Base-by-base conservation (phyloP, 2,888 invertebrate genomes). In the Drosophila meridiana region DNA sequence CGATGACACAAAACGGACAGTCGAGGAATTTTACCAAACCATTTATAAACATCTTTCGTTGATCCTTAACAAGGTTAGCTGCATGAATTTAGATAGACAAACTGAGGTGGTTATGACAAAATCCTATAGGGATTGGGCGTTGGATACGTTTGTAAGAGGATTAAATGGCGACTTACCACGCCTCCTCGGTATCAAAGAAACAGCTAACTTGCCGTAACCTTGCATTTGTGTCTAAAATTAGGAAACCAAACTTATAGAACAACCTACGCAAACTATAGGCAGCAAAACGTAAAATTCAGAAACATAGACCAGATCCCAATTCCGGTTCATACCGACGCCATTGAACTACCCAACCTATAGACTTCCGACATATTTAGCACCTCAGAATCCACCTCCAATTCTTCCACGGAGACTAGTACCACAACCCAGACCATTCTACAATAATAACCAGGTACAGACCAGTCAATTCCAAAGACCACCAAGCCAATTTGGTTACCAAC, bases 391-490 rank as follows among this genome's bases (percentile, higher is more conserved):
- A 38, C 38, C 38, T 38, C 38, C 13, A 11, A 11, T 38, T 38
- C 38, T 13, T 36, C 30, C 32, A 32, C 30, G 48, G 48, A 30
- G 32, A 48, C 14, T 14, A 40, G 32, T 14, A 50, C 14, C 30
- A 48, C 48, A 14, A 32, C 32, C 50, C 50, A 32, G 50, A 40
- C 14, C 14, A n/a, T n/a, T 40, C 40, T 50, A n/a, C 32, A 50
- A 4, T n/a, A 32, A 50, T 48, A 32, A 32, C 7, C 40, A 30
- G 30, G 14, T 2, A 40, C 40, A 40, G 14, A 14, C 1, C 40
- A 6, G 14, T 40, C 14, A 40, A n/a, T 40, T n/a, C 14, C 40
- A 40, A 40, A n/a, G 14, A 40, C 40, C 40, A 40, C 40, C 14
- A 1, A 40, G n/a, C 6, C 14, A 40, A 4, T 40, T 40, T 40